Percentiles rank a stretch among this genome's conserved stretches.
Evolutionary conservation across 2,797 vertebrate species (phyloP).

Genomic region (Valencia hispanica): DNA sequence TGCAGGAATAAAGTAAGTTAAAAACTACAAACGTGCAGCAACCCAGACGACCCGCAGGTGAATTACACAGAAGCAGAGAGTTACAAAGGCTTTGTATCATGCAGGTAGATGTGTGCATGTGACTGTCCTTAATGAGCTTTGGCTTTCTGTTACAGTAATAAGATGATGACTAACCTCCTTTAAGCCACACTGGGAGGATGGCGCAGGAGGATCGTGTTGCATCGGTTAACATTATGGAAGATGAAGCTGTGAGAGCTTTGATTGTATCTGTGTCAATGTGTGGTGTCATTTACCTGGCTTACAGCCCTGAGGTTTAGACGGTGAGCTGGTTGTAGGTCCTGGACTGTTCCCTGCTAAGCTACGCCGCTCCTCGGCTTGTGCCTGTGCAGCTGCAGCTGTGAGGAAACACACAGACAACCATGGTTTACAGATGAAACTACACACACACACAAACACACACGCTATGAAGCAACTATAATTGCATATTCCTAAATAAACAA

Average conservation of each 20-base stretch:
- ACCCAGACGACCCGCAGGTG: conserved; percentile 15
- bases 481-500: conserved; percentile 10
- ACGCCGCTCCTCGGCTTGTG: conserved; percentile 90
- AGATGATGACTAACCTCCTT: conserved; percentile 58
- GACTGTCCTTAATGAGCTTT: conserved; percentile 66
- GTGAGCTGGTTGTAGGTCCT: conserved; percentile 64
- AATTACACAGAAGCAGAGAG: conserved; percentile 30
- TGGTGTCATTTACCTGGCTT: conserved; percentile 86
- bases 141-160: conserved; percentile 59
- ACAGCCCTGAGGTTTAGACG: conserved; percentile 79
- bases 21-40: conserved; percentile 12
- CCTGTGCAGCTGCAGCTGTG: conserved; percentile 91
- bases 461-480: too few relatives aligned
- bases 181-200: conserved; percentile 45
- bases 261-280: conserved; percentile 37
- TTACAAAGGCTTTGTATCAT: conserved; percentile 50
- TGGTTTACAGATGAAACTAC: conserved; percentile 12
- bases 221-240: conserved; percentile 35
- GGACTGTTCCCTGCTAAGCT: conserved; percentile 82
- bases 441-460: conserved; percentile 1
- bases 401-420: conserved; percentile 28
- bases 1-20: conserved; percentile 16
- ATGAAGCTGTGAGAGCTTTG: conserved; percentile 26
- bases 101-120: conserved; percentile 53
- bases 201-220: conserved; percentile 50